Base-by-base conservation (phyloP, 2,888 invertebrate genomes). In the Toxonevra muliebris region DNA sequence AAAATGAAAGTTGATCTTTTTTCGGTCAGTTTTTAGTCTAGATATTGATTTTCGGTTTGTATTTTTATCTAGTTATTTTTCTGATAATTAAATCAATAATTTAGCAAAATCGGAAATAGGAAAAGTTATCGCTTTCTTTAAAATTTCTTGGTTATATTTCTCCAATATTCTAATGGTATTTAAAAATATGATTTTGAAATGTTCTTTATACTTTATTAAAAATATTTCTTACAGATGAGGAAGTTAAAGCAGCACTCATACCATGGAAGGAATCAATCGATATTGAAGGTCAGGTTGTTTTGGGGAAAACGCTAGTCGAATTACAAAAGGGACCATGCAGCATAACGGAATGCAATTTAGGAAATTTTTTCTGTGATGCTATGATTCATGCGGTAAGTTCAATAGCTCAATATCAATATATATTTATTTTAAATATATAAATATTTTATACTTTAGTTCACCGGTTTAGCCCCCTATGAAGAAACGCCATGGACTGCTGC, bases 331-430 rank as follows among this genome's bases (percentile, higher is more conserved):
- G 82, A 0, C 77, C 80, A 1, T 93, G 93, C 74, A 79, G 88
- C 1, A 84, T 85, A 11, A 78, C 77, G 0, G 94, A 94, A 82
- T 94, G 94, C 76, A 92, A 90, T 76, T 83, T 94, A 59, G 94
- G 93, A 40, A 91, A 89, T 79, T 88, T 92, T 40, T 87, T 92
- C 61, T 88, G 92, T 43, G 93, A 94, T 73, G 90, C 93, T 0
- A 89, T 91, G 85, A 86, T 93, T 70, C 86, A 90, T 77, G 78
- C 87, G 66, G 92, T 92, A 82, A 84, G 88, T 81, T 20, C 9
- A 15, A 59, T 12, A 30, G 3, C 5, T 15, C 7, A 10, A 48
- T 20, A 17, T 2, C 12, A 11, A 7, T 60, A 30, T 48, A 15
- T 48, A 2, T 30, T n/a, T 12, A 15, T n/a, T 13, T 1, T 42